Conservation (phyloP, 2,797 vertebrate genomes). For the Acanthurus leucopareius region DNA sequence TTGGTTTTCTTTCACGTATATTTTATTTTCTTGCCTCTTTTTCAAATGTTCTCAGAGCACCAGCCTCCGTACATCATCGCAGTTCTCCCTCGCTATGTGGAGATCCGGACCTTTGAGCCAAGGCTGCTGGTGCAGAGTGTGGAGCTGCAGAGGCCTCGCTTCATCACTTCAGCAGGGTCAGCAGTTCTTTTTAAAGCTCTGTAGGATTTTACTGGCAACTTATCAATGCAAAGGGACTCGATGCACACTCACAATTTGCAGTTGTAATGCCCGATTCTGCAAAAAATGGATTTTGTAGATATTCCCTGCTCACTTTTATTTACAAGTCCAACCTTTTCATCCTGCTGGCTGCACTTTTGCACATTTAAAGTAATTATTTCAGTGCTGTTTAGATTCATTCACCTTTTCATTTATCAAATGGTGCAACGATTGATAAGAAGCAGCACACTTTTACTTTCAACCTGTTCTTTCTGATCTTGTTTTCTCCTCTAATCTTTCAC, state of each 20-base stretch:
- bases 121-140: conserved; percentile 97
- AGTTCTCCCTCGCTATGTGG: conserved; percentile 95
- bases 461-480: conserved; percentile 6
- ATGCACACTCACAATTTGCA: neutral
- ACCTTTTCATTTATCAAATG: no score
- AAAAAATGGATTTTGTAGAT: neutral
- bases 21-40: neutral
- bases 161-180: conserved; percentile 97
- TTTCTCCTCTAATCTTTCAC: conserved; percentile 44
- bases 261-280: neutral
- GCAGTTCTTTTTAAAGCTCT: neutral
- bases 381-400: neutral
- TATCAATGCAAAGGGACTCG: neutral
- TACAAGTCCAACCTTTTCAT: neutral
- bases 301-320: neutral
- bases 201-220: neutral
- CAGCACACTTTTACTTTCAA: neutral
- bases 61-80: conserved; percentile 98
- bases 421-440: neutral
- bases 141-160: conserved; percentile 96
- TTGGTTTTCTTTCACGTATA: neutral
- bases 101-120: conserved; percentile 96
- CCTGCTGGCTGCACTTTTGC: neutral
- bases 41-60: conserved; percentile 85
- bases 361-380: neutral